Conservation (phyloP, 2,113 vertebrate species). For the Atrichornis clamosus region DNA sequence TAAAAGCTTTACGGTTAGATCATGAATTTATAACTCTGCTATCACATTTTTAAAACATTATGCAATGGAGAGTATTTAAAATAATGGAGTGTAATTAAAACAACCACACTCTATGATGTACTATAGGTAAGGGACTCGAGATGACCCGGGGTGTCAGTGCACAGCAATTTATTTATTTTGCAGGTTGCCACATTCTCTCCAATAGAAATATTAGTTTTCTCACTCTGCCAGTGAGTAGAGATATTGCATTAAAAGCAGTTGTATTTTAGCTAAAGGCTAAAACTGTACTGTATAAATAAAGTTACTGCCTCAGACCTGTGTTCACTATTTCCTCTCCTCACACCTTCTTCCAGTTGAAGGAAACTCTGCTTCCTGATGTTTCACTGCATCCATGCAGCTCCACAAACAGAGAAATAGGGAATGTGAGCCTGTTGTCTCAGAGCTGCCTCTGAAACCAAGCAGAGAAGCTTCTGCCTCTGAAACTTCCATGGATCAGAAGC, state of each 20-base stretch:
- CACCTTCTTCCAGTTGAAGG: background rate
- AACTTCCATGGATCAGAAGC: background rate
- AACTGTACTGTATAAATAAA: background rate
- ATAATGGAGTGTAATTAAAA: background rate
- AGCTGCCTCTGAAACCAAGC: background rate
- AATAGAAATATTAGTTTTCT: background rate
- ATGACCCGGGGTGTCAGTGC: background rate
- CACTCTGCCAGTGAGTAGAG: background rate
- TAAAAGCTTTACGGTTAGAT: background rate
- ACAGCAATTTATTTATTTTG: rapidly evolving
- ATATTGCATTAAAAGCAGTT: background rate
- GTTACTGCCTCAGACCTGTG: background rate
- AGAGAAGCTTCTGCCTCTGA: background rate
- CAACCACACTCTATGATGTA: background rate
- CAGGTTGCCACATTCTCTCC: background rate
- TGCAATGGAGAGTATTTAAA: background rate
- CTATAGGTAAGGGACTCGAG: background rate
- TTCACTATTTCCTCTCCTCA: background rate
- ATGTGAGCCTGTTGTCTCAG: background rate
- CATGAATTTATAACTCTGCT: background rate
- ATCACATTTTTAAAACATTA: background rate
- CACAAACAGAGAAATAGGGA: background rate
- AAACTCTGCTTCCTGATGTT: background rate
- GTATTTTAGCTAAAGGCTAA: background rate
- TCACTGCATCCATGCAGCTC: background rate